These are phyloP conservation scores for Rousettus leschenaultii DNA, from an alignment of 2,113 vertebrate species.

Conservation along the genomic window DNA sequence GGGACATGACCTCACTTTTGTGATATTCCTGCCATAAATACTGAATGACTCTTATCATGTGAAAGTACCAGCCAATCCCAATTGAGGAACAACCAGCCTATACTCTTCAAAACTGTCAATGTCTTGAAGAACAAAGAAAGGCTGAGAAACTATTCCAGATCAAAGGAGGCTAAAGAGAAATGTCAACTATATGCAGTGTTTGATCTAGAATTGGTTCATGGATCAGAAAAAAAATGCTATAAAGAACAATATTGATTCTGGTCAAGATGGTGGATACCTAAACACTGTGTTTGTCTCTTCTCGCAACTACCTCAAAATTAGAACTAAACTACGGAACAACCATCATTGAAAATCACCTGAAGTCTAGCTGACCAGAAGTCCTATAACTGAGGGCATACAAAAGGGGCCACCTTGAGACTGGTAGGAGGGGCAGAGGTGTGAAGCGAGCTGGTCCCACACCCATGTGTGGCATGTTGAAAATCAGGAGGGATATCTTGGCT, in stretches of 20 bases:
- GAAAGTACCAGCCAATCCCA: background rate
- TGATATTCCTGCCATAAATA: background rate
- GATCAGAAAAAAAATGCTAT: background rate
- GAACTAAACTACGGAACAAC: too few species aligned
- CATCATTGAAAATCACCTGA: too few species aligned
- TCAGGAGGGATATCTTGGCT: too few species aligned
- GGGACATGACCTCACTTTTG: background rate
- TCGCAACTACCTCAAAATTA: too few species aligned
- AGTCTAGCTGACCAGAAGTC: too few species aligned
- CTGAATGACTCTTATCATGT: background rate
- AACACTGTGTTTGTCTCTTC: too few species aligned
- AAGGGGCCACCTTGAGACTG: too few species aligned
- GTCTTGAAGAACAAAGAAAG: background rate
- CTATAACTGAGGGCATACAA: too few species aligned
- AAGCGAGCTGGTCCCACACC: too few species aligned
- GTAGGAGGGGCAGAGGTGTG: too few species aligned
- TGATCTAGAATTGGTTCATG: background rate
- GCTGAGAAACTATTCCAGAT: background rate
- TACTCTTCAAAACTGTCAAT: slow-evolving; percentile 19
- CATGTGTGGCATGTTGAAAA: too few species aligned
- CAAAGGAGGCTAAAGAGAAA: background rate
- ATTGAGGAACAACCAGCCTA: background rate
- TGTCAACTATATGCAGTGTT: background rate
- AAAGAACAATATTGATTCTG: background rate
- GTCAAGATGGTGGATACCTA: too few species aligned